phyloP scores from a whole-genome alignment of 2,888 invertebrate species.

The Toxonevra muliebris region DNA sequence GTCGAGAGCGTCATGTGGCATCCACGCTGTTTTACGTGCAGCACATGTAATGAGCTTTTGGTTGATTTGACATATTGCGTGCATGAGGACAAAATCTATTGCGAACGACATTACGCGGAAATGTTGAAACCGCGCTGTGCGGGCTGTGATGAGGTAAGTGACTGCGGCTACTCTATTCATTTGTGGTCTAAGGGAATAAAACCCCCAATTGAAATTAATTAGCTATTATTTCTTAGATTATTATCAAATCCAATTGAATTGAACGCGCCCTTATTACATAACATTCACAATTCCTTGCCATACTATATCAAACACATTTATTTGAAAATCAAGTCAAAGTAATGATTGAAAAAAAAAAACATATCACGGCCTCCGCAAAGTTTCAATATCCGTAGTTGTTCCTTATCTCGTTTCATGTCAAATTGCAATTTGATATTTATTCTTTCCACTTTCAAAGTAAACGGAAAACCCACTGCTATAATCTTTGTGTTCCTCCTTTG shows the following conservation, averaged over 20 bases:
- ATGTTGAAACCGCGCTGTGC: conserved; percentile 93
- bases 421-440: conserved; percentile 22
- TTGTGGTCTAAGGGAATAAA: no score
- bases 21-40: conserved; percentile 92
- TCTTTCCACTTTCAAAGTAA: neutral
- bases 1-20: conserved; percentile 84
- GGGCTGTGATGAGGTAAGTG: conserved; percentile 96
- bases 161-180: neutral
- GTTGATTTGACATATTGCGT: conserved; percentile 97
- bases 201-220: no score
- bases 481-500: no score
- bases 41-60: conserved; percentile 87
- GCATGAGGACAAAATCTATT: conserved; percentile 86
- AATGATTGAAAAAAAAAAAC: no score
- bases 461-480: neutral
- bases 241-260: no score
- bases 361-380: neutral
- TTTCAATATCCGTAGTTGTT: neutral
- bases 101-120: conserved; percentile 97
- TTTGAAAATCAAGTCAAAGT: no score
- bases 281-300: no score
- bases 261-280: no score
- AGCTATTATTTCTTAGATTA: no score
- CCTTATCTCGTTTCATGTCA: conserved; percentile 13
- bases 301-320: no score